Evolutionary conservation across 2,113 vertebrate species (phyloP), one percentile per base, ranked within the genome.

Genomic region (Albula goreensis): DNA sequence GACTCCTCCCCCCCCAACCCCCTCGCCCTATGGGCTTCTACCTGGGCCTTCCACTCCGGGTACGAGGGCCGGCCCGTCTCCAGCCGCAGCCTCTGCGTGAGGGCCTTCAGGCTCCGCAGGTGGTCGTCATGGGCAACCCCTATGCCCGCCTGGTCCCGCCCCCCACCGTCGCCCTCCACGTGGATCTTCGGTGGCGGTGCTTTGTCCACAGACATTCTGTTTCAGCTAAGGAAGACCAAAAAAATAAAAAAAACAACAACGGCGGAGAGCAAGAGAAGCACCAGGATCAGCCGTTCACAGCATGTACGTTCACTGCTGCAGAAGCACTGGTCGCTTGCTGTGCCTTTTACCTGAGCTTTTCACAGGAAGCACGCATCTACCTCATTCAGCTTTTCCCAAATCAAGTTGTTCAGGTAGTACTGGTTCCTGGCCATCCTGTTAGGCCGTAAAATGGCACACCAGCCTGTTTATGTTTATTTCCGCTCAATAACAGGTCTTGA

Each of bases 1-100:
- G 48, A 15, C 53, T 80, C 88, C 2, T 91, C 87, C 0, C 86
- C 86, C 89, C 94, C 93, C 0, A 93, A 90, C 80, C 90, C 93
- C 56, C 94, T 94, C 94, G 95, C 94, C 0, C 92, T 85, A 13
- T 97, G 94, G 25, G 92, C 93, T 89, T 98, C 97, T 41, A 98
- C 88, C 85, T 91, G 94, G 0, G 96, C 97, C 89, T 97, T 98
- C 98, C 98, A 99, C 86, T 99, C 97, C 88, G 97, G 88, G 90
- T 99, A 99, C 8, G 98, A 99, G 0, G 98, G 97, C 41, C 98
- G 96, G 85, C 97, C 95, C 13, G 98, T 99, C 88, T 99, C 96
- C 89, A 99, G 95, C 79, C 96, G 96, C 89, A 99, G 91, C 88
- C 99, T 99, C 92, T 99, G 96, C 0, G 98, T 96, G 93, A 99